These are phyloP conservation scores for Hiodon alosoides DNA, from an alignment of 2,113 vertebrate species.

Conservation along the genomic window DNA sequence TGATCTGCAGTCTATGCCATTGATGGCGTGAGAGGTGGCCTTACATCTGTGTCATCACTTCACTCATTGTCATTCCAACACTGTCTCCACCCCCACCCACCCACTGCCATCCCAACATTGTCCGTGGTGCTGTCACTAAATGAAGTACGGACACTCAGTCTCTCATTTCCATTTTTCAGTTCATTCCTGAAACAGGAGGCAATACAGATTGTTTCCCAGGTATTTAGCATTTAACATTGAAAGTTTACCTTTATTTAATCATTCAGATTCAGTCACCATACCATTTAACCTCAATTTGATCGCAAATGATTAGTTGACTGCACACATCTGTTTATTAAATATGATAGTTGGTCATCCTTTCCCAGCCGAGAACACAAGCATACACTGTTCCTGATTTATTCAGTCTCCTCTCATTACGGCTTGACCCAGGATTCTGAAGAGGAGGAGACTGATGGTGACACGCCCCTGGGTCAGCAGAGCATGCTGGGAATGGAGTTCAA, in stretches of 20 bases:
- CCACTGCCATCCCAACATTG: not conserved
- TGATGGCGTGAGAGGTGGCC: too few species aligned
- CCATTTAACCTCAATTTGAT: not conserved
- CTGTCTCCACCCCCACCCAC: not conserved
- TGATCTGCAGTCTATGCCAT: not conserved
- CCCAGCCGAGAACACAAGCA: not conserved
- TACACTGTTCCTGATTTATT: not conserved
- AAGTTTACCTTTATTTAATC: not conserved
- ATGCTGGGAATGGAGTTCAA: slow-evolving; percentile 56
- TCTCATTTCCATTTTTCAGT: slow-evolving; percentile 3
- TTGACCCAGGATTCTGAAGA: slow-evolving; percentile 86
- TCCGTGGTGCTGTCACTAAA: not conserved
- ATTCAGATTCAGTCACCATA: not conserved
- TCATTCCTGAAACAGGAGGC: slow-evolving; percentile 4
- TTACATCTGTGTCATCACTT: not conserved
- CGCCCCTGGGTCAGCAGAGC: slow-evolving; percentile 26
- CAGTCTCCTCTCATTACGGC: slow-evolving; percentile 15
- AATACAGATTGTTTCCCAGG: not conserved
- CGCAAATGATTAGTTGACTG: too few species aligned
- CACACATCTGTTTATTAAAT: too few species aligned
- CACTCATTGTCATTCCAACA: not conserved
- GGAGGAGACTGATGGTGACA: slow-evolving; percentile 64
- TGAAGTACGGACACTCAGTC: not conserved
- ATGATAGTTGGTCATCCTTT: too few species aligned
- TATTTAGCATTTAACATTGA: slow-evolving; percentile 1